A percentile compares a stretch with the other conserved stretches of the same genome.
phyloP scores from a whole-genome alignment of 2,113 vertebrate species.

The Paramisgurnus dabryanus region DNA sequence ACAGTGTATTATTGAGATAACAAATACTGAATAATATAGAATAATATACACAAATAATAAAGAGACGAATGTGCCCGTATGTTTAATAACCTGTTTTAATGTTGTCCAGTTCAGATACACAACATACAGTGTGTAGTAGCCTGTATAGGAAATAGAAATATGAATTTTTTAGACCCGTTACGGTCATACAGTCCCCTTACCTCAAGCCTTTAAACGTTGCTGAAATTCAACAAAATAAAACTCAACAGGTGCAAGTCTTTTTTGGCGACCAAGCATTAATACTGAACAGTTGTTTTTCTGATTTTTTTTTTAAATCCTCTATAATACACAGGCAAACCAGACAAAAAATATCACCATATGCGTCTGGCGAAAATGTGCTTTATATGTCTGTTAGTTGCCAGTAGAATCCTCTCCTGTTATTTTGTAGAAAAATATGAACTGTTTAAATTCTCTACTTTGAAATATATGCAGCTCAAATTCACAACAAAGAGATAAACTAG shows the following conservation, averaged over 20 bases:
- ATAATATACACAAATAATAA: slow-evolving; percentile 28
- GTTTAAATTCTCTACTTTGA: slow-evolving; percentile 55
- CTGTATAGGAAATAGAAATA: slow-evolving; percentile 84
- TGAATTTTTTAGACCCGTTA: slow-evolving; percentile 69
- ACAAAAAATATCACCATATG: slow-evolving; percentile 73
- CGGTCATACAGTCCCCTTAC: slow-evolving; percentile 66
- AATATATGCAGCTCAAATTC: slow-evolving; percentile 61
- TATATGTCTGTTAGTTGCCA: slow-evolving; percentile 67
- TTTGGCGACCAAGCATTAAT: slow-evolving; percentile 59
- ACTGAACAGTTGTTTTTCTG: slow-evolving; percentile 59
- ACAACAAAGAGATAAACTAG: slow-evolving; percentile 52
- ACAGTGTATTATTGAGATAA: neutral
- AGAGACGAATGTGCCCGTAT: slow-evolving; percentile 50
- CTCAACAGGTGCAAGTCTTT: slow-evolving; percentile 80
- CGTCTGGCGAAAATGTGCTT: slow-evolving; percentile 76
- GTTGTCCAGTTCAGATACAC: slow-evolving; percentile 81
- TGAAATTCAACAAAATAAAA: slow-evolving; percentile 74
- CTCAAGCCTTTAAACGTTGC: slow-evolving; percentile 70
- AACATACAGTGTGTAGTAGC: slow-evolving; percentile 84
- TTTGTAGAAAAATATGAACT: slow-evolving; percentile 58
- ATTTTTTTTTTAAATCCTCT: slow-evolving; percentile 32
- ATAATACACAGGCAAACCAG: slow-evolving; percentile 65
- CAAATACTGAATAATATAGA: neutral
- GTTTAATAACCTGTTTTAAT: slow-evolving; percentile 78
- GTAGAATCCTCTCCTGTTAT: slow-evolving; percentile 43